phyloP scores from a whole-genome alignment of 2,113 vertebrate species.

The Hydrolagus affinis region DNA sequence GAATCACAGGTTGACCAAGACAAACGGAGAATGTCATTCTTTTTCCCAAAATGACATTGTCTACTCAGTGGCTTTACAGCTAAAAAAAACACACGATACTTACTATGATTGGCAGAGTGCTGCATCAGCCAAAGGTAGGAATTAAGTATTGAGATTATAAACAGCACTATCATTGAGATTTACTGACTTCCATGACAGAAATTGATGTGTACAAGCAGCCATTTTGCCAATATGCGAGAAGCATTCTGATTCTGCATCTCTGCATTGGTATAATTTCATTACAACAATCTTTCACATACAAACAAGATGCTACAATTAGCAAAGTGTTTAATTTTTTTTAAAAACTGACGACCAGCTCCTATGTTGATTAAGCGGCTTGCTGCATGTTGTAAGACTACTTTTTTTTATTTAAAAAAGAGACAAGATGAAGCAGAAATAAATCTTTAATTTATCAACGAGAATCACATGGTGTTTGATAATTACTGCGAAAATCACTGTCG shows the following conservation, averaged over 20 bases:
- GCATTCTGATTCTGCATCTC: background rate
- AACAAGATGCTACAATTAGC: background rate
- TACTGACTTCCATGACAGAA: background rate
- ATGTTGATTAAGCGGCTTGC: background rate
- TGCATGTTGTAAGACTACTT: background rate
- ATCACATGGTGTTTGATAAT: background rate
- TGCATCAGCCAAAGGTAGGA: background rate
- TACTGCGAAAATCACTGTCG: background rate
- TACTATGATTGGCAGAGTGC: background rate
- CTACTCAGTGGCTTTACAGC: background rate
- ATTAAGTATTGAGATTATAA: background rate
- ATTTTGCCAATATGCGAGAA: too few species aligned
- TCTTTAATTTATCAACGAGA: background rate
- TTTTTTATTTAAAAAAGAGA: background rate
- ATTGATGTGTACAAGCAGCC: background rate
- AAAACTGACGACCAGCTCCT: too few species aligned
- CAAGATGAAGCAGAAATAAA: background rate
- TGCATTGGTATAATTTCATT: background rate
- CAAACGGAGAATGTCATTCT: background rate
- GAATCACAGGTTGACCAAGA: background rate
- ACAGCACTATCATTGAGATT: background rate
- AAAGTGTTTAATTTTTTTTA: too few species aligned
- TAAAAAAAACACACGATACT: background rate
- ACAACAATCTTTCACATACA: background rate
- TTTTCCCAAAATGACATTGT: background rate